Base-by-base conservation (phyloP, 2,888 invertebrate species). In the Griposia aprilina region DNA sequence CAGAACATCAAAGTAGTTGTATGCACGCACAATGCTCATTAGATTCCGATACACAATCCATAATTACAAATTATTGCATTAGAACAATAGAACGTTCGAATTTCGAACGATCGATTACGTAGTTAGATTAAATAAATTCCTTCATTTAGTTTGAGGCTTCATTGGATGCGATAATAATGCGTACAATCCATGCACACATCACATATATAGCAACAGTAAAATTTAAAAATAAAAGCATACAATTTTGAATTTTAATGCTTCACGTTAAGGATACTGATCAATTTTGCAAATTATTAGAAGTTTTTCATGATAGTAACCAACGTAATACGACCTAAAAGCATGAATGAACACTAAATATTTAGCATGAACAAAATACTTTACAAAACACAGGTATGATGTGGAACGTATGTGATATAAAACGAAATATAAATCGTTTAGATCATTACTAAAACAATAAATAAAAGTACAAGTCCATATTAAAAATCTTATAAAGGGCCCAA, bases 1-100 rank as follows among this genome's bases (percentile, higher is more conserved):
- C 82, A 79, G 71, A 84, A 82, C 81, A 88, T 89, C 88, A 86
- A 88, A 90, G 90, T 92, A 88, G 88, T 91, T 91, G 90, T 88
- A 89, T 90, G 91, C 93, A 93, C 93, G 92, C 89, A 90, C 85
- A 78, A 86, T 63, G 79, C 86, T 88, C 90, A 87, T 86, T 90
- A 89, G 85, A 74, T 74, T 74, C 83, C 26, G 76, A 83, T 78
- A 87, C 82, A 90, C 77, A 78, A 80, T 76, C 76, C 78, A 86
- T 79, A 79, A 70, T 68, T 26, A 79, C 72, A 83, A 83, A 68
- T 78, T 73, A 72, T 66, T 74, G 81, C 86, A 78, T 86, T 89
- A 89, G 80, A 84, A 75, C 59, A 65, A 77, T 85, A 83, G 78
- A 59, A 57, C 68, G n/a, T n/a, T n/a, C n/a, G n/a, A n/a, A n/a